Conservation (phyloP, 2,888 invertebrate genomes). For the Caenorhabditis sp. region DNA sequence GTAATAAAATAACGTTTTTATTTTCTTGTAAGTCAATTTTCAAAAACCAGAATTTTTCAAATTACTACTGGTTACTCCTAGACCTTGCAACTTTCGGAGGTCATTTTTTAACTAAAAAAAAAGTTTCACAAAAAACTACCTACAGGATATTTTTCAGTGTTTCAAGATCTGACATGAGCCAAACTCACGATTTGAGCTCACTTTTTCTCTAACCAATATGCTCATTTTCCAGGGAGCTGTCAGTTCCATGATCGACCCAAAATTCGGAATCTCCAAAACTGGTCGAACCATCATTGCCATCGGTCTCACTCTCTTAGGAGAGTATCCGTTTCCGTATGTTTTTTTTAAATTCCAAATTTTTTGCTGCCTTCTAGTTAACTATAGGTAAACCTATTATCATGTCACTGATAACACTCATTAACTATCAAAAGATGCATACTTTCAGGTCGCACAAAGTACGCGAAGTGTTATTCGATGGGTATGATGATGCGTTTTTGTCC, state of each 20-base stretch:
- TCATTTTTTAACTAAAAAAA: too few relatives aligned
- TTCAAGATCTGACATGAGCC: too few relatives aligned
- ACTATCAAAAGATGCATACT: not conserved
- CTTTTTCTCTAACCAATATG: too few relatives aligned
- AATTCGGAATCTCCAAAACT: slow-evolving; percentile 44
- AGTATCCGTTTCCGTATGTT: slow-evolving; percentile 57
- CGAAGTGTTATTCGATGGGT: slow-evolving; percentile 64
- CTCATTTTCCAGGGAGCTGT: slow-evolving; percentile 52
- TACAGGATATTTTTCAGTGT: too few relatives aligned
- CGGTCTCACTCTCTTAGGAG: slow-evolving; percentile 50
- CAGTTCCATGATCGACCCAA: slow-evolving; percentile 55
- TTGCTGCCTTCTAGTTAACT: not conserved
- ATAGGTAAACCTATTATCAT: not conserved
- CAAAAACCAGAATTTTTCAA: too few relatives aligned
- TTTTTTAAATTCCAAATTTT: not conserved
- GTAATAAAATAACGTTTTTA: too few relatives aligned
- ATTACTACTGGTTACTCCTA: too few relatives aligned
- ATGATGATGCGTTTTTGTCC: slow-evolving; percentile 60
- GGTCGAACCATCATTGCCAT: slow-evolving; percentile 43
- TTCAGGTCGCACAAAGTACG: slow-evolving; percentile 57
- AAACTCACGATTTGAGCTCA: too few relatives aligned
- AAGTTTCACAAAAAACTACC: too few relatives aligned
- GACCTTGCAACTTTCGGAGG: too few relatives aligned
- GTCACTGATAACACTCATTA: not conserved
- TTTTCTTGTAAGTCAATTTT: too few relatives aligned